Conservation (phyloP, 2,797 vertebrate species). For the Geotrypetes seraphini region DNA sequence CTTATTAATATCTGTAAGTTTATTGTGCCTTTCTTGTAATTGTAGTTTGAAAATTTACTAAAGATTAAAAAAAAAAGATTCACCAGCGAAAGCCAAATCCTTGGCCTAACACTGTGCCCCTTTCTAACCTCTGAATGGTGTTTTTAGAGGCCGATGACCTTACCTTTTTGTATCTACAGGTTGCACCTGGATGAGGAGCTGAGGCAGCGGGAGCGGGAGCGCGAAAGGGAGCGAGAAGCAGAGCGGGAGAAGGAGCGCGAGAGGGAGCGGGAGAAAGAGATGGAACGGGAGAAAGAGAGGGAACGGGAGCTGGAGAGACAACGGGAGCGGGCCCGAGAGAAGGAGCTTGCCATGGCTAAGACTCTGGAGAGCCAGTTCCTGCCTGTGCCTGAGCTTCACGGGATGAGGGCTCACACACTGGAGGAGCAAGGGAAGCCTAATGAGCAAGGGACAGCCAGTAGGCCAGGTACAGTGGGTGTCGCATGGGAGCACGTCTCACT, state of each 20-base stretch:
- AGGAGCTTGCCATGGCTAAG: conserved; percentile 80
- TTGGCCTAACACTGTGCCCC: too few species aligned
- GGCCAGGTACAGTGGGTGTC: too few species aligned
- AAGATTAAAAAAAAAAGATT: too few species aligned
- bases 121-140: too few species aligned
- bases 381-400: conserved; percentile 66
- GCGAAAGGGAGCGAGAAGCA: conserved; percentile 59
- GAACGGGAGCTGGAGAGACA: conserved; percentile 70
- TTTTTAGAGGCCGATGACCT: too few species aligned
- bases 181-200: conserved; percentile 92
- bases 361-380: conserved; percentile 81
- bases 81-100: too few species aligned
- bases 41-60: too few species aligned
- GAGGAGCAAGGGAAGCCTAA: conserved; percentile 76
- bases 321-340: conserved; percentile 78
- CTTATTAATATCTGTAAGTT: too few species aligned
- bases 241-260: conserved; percentile 54
- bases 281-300: conserved; percentile 55
- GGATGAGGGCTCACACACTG: conserved; percentile 55
- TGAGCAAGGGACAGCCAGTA: conserved; percentile 75
- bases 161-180: conserved; percentile 41
- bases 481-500: too few species aligned
- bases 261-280: conserved; percentile 58
- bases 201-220: conserved; percentile 67
- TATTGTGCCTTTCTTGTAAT: too few species aligned